These are phyloP conservation scores for Cheilosia soror DNA, from an alignment of 2,888 invertebrate genomes.

Conservation along the genomic window DNA sequence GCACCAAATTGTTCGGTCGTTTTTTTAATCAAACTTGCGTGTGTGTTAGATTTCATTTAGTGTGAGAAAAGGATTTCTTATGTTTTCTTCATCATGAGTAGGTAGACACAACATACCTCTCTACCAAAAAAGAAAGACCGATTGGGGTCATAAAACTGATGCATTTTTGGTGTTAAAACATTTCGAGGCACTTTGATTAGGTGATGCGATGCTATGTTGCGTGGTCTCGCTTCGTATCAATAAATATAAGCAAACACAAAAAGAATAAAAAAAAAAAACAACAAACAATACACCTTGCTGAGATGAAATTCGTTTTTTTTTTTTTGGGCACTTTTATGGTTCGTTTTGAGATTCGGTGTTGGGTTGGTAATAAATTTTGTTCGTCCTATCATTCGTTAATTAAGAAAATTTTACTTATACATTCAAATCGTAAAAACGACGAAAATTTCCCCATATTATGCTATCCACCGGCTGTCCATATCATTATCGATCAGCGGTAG, in stretches of 20 bases:
- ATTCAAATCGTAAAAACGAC: constrained; percentile 44
- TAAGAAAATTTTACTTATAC: constrained; percentile 67
- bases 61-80: constrained; percentile 69
- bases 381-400: constrained; percentile 71
- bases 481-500: constrained; percentile 36
- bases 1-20: constrained; percentile 30
- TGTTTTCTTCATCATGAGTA: constrained; percentile 11
- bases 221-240: constrained; percentile 59
- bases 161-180: constrained; percentile 74
- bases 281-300: constrained; percentile 63
- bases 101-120: constrained; percentile 7
- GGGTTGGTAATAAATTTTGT: constrained; percentile 66
- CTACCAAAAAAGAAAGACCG: constrained; percentile 34
- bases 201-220: constrained; percentile 50
- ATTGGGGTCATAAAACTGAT: constrained; percentile 75
- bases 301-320: constrained; percentile 4
- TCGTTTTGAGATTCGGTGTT: constrained; percentile 45
- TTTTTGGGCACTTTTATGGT: constrained; percentile 60
- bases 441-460: constrained; percentile 10
- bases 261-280: constrained; percentile 32
- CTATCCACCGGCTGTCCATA: constrained; percentile 3
- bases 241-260: constrained; percentile 63
- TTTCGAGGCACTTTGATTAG: constrained; percentile 69
- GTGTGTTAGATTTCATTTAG: constrained; percentile 47
- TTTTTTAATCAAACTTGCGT: constrained; percentile 23